phyloP scores from a whole-genome alignment of 2,888 invertebrate species.

The Lamellibrachia columna region DNA sequence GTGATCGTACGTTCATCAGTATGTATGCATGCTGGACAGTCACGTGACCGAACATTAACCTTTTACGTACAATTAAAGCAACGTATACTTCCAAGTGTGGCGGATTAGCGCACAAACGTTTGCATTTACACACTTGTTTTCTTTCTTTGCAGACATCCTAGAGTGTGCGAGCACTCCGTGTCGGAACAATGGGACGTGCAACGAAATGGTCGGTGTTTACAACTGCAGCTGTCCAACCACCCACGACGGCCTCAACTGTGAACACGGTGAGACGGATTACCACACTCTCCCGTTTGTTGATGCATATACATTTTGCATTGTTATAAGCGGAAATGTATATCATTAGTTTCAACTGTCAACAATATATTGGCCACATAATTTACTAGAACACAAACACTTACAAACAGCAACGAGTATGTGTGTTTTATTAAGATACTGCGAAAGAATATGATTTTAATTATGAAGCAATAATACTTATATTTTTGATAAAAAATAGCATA shows the following conservation, averaged over 20 bases:
- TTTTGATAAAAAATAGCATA: too few relatives aligned
- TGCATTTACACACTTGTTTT: background rate
- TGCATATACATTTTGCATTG: too few relatives aligned
- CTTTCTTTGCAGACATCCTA: background rate
- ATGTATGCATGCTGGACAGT: too few relatives aligned
- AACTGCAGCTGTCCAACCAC: background rate
- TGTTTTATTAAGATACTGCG: too few relatives aligned
- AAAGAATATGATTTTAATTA: too few relatives aligned
- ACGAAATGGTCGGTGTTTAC: background rate
- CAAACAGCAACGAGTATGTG: too few relatives aligned
- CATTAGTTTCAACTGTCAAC: too few relatives aligned
- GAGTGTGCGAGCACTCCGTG: background rate
- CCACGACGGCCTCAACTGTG: background rate
- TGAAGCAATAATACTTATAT: too few relatives aligned
- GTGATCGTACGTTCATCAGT: background rate
- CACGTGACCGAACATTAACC: background rate
- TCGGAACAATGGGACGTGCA: background rate
- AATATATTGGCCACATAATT: too few relatives aligned
- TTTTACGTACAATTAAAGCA: background rate
- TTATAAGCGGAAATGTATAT: too few relatives aligned
- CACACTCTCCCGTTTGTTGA: too few relatives aligned
- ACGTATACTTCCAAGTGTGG: background rate
- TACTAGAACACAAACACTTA: too few relatives aligned
- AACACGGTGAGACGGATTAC: background rate
- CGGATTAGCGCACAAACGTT: background rate